A percentile compares a stretch with the other conserved stretches of the same genome.
phyloP scores from a whole-genome alignment of 1,140 invertebrate genomes.

The Dendroctonus ponderosae region DNA sequence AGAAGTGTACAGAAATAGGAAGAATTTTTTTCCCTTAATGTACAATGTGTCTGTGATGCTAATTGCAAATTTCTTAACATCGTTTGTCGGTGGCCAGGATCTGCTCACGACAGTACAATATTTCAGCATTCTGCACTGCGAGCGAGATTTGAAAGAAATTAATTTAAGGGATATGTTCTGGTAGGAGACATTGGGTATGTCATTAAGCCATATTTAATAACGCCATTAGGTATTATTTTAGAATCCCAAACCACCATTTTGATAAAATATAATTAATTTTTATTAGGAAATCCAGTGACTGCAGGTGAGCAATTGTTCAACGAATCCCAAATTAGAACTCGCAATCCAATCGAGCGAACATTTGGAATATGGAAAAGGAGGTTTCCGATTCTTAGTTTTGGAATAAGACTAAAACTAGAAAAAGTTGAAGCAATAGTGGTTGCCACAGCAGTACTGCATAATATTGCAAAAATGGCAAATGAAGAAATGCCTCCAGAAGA shows the following conservation, averaged over 20 bases:
- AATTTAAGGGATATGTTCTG: neutral
- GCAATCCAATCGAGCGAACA: too few relatives aligned
- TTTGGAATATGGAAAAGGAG: too few relatives aligned
- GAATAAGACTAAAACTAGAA: slow-evolving; percentile 39
- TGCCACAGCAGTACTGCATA: slow-evolving; percentile 14
- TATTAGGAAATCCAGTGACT: too few relatives aligned
- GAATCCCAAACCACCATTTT: neutral
- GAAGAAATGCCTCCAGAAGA: too few relatives aligned
- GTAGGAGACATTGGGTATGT: neutral
- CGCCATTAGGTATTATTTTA: neutral
- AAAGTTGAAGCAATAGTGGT: slow-evolving; percentile 40
- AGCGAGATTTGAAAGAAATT: neutral
- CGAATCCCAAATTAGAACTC: too few relatives aligned
- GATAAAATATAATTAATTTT: slow-evolving; percentile 41
- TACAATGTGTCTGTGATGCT: slow-evolving; percentile 44
- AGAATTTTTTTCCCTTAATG: slow-evolving; percentile 47
- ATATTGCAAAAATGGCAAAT: too few relatives aligned
- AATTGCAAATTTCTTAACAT: slow-evolving; percentile 41
- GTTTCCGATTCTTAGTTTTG: too few relatives aligned
- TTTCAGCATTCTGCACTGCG: neutral
- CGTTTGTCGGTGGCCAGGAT: too few relatives aligned
- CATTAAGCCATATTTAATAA: neutral
- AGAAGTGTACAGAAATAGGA: slow-evolving; percentile 42
- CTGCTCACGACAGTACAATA: slow-evolving; percentile 40
- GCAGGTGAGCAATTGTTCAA: too few relatives aligned